Percentiles rank a stretch among this genome's conserved stretches.
phyloP scores from a whole-genome alignment of 2,113 vertebrate genomes.

The Myiopsitta monachus region DNA sequence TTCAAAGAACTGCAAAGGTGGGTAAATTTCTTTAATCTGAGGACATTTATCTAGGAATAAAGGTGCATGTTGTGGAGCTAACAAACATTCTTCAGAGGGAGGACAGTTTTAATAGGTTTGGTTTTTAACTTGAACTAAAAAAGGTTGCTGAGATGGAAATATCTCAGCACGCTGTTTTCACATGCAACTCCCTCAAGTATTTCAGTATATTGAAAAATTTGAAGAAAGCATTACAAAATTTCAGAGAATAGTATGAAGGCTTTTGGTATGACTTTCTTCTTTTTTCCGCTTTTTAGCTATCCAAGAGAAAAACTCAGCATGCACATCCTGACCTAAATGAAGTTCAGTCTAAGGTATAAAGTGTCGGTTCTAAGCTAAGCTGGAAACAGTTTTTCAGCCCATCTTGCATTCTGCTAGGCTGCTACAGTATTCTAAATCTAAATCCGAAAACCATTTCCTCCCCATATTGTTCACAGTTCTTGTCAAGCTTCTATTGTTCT shows the following conservation, averaged over 20 bases:
- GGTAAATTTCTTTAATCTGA: conserved; percentile 8
- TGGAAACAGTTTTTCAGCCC: neutral
- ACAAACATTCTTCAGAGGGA: neutral
- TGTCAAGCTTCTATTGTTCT: neutral
- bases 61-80: neutral
- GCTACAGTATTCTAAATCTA: neutral
- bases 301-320: neutral
- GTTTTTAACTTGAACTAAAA: neutral
- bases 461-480: neutral
- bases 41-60: neutral
- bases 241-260: neutral
- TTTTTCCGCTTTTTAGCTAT: neutral
- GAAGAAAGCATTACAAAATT: neutral
- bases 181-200: neutral
- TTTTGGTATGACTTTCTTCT: neutral
- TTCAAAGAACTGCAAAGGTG: neutral
- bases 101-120: neutral
- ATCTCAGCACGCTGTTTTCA: neutral
- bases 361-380: neutral
- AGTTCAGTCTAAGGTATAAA: neutral
- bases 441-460: neutral
- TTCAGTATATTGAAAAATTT: neutral
- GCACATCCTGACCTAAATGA: neutral
- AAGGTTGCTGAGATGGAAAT: neutral
- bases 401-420: neutral